These are phyloP conservation scores for Campaea margaritaria DNA, from an alignment of 2,888 invertebrate species.

Conservation along the genomic window DNA sequence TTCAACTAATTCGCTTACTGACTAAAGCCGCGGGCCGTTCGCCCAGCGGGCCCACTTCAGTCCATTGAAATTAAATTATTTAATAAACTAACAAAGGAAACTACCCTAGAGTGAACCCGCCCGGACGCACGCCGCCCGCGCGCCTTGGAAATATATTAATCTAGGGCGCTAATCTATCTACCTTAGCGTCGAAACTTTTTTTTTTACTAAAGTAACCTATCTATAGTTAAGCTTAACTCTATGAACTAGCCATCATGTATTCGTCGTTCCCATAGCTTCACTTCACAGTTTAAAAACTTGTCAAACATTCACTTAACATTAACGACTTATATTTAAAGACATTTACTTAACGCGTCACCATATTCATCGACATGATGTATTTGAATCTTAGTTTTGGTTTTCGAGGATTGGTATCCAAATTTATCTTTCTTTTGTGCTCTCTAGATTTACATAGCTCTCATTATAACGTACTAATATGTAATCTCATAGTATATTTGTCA, in stretches of 20 bases:
- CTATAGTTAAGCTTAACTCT: conserved; percentile 79
- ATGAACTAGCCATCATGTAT: conserved; percentile 73
- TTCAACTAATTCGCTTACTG: conserved; percentile 72
- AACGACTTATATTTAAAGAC: conserved; percentile 77
- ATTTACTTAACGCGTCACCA: conserved; percentile 77
- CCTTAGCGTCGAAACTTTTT: conserved; percentile 82
- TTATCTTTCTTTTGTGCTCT: conserved; percentile 69
- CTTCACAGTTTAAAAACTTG: conserved; percentile 70
- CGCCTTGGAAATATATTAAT: conserved; percentile 70
- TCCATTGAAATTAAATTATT: conserved; percentile 84
- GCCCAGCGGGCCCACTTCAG: conserved; percentile 71
- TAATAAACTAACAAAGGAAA: conserved; percentile 84
- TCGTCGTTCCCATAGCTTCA: conserved; percentile 69
- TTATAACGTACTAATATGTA: conserved; percentile 42
- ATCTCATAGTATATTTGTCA: conserved; percentile 65
- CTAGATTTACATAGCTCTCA: conserved; percentile 32
- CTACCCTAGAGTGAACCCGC: conserved; percentile 74
- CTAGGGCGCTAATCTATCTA: conserved; percentile 80
- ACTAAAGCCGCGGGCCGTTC: conserved; percentile 54
- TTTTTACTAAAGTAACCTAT: conserved; percentile 80
- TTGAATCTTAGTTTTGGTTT: conserved; percentile 76
- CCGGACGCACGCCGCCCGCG: conserved; percentile 57
- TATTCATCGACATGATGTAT: conserved; percentile 77
- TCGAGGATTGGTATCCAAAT: conserved; percentile 70
- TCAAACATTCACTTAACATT: conserved; percentile 76